Conservation (phyloP, 2,113 vertebrate species). For the Gobius niger region DNA sequence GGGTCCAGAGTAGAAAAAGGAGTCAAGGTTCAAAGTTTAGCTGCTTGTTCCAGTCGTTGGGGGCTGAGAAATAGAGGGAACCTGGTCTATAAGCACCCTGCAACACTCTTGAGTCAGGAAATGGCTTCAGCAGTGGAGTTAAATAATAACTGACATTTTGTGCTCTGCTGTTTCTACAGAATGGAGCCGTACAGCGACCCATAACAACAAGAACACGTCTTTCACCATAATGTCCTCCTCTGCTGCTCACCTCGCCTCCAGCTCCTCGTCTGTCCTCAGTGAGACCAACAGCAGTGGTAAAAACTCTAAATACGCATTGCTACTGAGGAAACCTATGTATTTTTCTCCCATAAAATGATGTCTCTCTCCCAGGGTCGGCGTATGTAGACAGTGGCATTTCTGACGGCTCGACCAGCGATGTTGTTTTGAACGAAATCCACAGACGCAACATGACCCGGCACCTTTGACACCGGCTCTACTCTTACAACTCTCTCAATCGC, state of each 20-base stretch:
- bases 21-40: too few species aligned
- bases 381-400: slow-evolving; percentile 57
- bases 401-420: slow-evolving; percentile 58
- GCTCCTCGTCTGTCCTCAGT: slow-evolving; percentile 60
- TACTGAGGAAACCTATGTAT: neutral
- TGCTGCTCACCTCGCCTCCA: slow-evolving; percentile 10
- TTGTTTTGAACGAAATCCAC: slow-evolving; percentile 62
- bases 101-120: too few species aligned
- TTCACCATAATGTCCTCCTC: slow-evolving; percentile 2
- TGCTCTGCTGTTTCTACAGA: slow-evolving; percentile 49
- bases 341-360: fast-evolving
- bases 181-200: slow-evolving; percentile 74
- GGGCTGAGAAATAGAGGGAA: too few species aligned
- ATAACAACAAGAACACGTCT: slow-evolving; percentile 42
- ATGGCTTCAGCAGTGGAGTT: too few species aligned
- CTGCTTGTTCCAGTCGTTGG: too few species aligned
- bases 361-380: slow-evolving; percentile 37
- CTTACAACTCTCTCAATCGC: neutral
- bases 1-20: too few species aligned
- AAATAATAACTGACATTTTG: too few species aligned
- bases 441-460: neutral
- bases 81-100: too few species aligned
- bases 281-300: slow-evolving; percentile 53
- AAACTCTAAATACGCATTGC: neutral
- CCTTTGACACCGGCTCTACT: neutral